Conservation (phyloP, 64 coral and sea anemone genomes). For the Actinia tenebrosa region DNA sequence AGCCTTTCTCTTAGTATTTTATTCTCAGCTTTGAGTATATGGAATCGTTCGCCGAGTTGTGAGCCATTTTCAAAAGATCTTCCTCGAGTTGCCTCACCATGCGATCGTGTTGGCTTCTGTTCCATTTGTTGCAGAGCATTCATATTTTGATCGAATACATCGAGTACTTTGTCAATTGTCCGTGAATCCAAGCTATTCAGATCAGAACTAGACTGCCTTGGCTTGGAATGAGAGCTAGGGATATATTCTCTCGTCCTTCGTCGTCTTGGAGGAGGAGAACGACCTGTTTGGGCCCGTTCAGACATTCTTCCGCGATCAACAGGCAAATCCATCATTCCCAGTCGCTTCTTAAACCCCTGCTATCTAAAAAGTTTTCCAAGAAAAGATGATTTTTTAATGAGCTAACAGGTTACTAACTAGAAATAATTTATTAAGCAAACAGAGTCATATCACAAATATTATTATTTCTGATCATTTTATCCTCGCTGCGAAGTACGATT, state of each 20-base stretch:
- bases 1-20: conserved; percentile 90
- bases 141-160: conserved; percentile 55
- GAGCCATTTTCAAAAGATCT: conserved; percentile 29
- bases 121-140: conserved; percentile 14
- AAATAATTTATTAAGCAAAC: not conserved
- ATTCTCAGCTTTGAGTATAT: conserved; percentile 92
- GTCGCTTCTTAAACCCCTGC: not conserved
- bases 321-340: not conserved
- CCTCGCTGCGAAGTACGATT: no score
- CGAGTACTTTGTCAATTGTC: not conserved
- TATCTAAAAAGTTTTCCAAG: not conserved
- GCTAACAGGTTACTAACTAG: not conserved
- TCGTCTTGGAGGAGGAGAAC: conserved; percentile 54
- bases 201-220: not conserved
- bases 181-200: not conserved
- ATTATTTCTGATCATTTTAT: not conserved
- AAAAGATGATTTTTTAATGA: not conserved
- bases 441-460: not conserved
- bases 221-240: conserved; percentile 44
- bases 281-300: conserved; percentile 53
- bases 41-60: conserved; percentile 67
- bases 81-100: conserved; percentile 2
- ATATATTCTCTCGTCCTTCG: conserved; percentile 78
- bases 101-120: conserved; percentile 9
- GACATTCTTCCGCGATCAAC: conserved; percentile 10